Conservation (phyloP, 2,888 invertebrate genomes). For the Phalera bucephala region DNA sequence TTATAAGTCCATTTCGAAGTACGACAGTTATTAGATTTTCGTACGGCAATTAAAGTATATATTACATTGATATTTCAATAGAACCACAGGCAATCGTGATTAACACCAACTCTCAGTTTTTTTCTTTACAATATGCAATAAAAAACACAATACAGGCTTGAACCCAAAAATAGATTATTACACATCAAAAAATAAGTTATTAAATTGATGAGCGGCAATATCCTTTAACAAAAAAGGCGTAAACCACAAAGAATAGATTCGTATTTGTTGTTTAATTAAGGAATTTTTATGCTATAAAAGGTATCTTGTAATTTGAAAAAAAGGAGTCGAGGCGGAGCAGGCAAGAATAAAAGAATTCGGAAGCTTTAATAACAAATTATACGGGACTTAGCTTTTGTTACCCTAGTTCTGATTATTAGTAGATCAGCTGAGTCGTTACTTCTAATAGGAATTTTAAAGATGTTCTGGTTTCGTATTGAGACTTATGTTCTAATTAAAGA, state of each 20-base stretch:
- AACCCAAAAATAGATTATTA: conserved; percentile 52
- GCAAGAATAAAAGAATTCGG: conserved; percentile 45
- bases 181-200: conserved; percentile 61
- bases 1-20: too few relatives aligned
- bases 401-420: conserved; percentile 4
- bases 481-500: too few relatives aligned
- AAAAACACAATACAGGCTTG: conserved; percentile 22
- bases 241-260: conserved; percentile 65
- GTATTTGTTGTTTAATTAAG: conserved; percentile 75
- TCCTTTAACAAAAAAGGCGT: conserved; percentile 68
- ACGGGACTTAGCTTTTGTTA: conserved; percentile 9
- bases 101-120: conserved; percentile 1
- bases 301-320: conserved; percentile 48
- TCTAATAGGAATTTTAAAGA: neutral
- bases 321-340: conserved; percentile 28
- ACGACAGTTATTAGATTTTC: too few relatives aligned
- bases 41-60: too few relatives aligned
- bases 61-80: neutral
- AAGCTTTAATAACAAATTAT: conserved; percentile 44
- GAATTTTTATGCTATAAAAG: conserved; percentile 72
- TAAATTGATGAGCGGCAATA: conserved; percentile 73
- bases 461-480: too few relatives aligned
- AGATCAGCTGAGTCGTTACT: neutral
- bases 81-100: conserved; percentile 1
- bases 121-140: conserved; percentile 20